Conservation (phyloP, 2,888 invertebrate species). For the Pogonocherus hispidulus region DNA sequence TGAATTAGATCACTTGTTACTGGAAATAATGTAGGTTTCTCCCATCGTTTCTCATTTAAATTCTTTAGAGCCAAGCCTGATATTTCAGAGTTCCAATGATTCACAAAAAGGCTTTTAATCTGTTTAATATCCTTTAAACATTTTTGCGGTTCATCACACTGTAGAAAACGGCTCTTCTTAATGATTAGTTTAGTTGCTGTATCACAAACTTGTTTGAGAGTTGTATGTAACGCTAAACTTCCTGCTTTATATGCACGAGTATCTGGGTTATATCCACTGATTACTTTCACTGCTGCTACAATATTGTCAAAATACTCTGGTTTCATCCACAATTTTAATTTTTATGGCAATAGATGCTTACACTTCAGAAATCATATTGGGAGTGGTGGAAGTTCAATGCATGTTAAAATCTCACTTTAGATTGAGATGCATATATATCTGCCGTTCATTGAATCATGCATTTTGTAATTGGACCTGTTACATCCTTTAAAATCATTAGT, state of each 20-base stretch:
- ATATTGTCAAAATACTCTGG: not conserved
- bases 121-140: not conserved
- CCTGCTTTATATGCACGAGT: not conserved
- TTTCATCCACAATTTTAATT: no score
- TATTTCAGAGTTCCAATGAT: not conserved
- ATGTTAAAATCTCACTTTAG: no score
- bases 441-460: no score
- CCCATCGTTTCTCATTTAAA: slow-evolving; percentile 47
- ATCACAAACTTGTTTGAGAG: not conserved
- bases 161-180: not conserved
- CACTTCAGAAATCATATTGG: no score
- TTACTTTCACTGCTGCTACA: not conserved
- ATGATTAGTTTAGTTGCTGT: not conserved
- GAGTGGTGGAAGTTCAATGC: no score
- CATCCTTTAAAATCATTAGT: no score
- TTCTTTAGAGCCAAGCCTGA: slow-evolving; percentile 1
- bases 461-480: no score
- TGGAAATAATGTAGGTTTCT: slow-evolving; percentile 48
- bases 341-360: no score
- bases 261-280: not conserved
- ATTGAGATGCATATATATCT: no score
- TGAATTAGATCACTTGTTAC: slow-evolving; percentile 42
- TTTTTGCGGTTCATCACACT: not conserved
- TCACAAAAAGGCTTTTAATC: not conserved
- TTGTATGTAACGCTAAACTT: not conserved